Percentiles rank a stretch among this genome's conserved stretches.
These are phyloP conservation scores for Coenonympha glycerion DNA, from an alignment of 2,888 invertebrate genomes.

Conservation along the genomic window DNA sequence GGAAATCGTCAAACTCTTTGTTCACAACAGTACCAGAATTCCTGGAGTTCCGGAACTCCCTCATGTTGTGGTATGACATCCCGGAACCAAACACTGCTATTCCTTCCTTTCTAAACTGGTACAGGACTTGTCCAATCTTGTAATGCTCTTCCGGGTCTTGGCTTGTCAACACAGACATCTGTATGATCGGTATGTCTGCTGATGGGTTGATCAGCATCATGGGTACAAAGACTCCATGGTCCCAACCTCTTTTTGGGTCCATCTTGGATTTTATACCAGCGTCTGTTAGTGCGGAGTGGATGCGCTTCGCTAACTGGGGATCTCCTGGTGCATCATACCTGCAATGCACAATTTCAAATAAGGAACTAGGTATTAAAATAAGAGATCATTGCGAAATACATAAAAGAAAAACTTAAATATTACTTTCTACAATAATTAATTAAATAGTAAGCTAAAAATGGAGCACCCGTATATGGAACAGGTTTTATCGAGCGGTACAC, in stretches of 20 bases:
- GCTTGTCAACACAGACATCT: constrained; percentile 55
- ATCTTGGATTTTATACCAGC: constrained; percentile 56
- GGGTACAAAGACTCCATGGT: constrained; percentile 70
- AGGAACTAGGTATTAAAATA: too few relatives aligned
- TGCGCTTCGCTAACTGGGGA: constrained; percentile 51
- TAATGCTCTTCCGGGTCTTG: constrained; percentile 61
- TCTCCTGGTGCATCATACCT: constrained; percentile 64
- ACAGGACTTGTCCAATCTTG: constrained; percentile 50
- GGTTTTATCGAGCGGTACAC: too few relatives aligned
- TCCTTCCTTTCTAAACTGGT: constrained; percentile 60
- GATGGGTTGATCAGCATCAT: constrained; percentile 66
- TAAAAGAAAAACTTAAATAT: too few relatives aligned
- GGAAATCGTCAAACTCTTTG: constrained; percentile 59
- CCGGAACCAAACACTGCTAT: constrained; percentile 62
- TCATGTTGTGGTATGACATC: constrained; percentile 71
- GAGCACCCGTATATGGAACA: too few relatives aligned
- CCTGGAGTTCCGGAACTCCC: constrained; percentile 48
- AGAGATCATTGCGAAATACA: too few relatives aligned
- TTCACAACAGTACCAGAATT: constrained; percentile 46
- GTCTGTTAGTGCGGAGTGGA: constrained; percentile 48
- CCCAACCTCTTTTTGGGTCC: constrained; percentile 64
- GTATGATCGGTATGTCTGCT: constrained; percentile 63
- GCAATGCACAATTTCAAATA: too few relatives aligned
- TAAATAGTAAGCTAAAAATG: too few relatives aligned
- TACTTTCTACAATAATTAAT: too few relatives aligned